These are phyloP conservation scores for Bombycilla garrulus DNA, from an alignment of 2,113 vertebrate species.

Conservation along the genomic window DNA sequence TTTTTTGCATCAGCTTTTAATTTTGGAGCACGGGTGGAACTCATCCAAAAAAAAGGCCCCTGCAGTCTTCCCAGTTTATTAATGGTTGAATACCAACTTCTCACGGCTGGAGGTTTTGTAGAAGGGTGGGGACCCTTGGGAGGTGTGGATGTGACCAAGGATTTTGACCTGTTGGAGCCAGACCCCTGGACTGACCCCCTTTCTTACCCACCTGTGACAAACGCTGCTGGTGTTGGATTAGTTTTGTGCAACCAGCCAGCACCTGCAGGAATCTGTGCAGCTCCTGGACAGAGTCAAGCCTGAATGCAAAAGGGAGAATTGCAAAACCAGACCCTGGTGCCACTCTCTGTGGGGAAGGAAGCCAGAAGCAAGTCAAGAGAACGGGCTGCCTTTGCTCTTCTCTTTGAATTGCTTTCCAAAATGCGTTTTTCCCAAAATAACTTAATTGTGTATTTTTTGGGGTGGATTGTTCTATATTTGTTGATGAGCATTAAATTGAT, in stretches of 20 bases:
- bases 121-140: neutral
- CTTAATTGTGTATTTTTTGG: neutral
- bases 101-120: neutral
- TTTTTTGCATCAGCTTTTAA: slow-evolving; percentile 48
- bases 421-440: slow-evolving; percentile 45
- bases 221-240: rapidly evolving
- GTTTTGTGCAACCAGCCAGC: neutral
- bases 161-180: neutral
- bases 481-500: slow-evolving; percentile 24
- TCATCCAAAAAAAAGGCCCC: neutral
- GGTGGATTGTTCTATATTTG: slow-evolving; percentile 28
- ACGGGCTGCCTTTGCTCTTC: neutral
- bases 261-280: neutral
- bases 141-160: neutral
- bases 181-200: neutral
- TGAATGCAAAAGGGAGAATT: neutral
- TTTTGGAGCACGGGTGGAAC: slow-evolving; percentile 15
- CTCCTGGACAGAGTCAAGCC: neutral
- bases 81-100: neutral
- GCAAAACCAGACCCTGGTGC: neutral
- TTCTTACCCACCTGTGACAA: neutral
- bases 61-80: neutral
- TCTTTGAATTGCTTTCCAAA: slow-evolving; percentile 34
- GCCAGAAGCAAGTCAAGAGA: slow-evolving; percentile 9
- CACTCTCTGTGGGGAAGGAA: neutral